Conservation (phyloP, 2,888 invertebrate species). For the Thymelicus lineola region DNA sequence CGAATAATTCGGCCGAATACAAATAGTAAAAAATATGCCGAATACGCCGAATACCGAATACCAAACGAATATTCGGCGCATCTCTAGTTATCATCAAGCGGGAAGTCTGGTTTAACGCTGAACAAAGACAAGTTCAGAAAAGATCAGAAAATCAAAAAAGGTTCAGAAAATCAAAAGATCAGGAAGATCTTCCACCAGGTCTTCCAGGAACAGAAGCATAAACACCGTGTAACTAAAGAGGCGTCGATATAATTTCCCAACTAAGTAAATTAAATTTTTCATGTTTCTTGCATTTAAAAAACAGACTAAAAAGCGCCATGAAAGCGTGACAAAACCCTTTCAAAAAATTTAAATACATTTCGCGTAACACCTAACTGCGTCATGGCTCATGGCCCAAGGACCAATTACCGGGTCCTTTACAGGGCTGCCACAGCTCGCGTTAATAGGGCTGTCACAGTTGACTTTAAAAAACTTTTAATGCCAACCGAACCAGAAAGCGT, state of each 20-base stretch:
- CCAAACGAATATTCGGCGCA: too few species aligned
- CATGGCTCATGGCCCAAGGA: slow-evolving; percentile 21
- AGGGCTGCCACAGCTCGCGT: slow-evolving; percentile 13
- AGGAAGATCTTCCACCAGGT: background rate
- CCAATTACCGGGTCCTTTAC: slow-evolving; percentile 28
- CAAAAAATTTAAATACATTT: slow-evolving; percentile 29
- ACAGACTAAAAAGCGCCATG: slow-evolving; percentile 12
- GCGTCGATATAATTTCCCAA: slow-evolving; percentile 9
- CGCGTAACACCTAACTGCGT: slow-evolving; percentile 32
- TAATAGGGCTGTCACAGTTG: slow-evolving; percentile 17
- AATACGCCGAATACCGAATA: too few species aligned
- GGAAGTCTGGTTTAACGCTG: too few species aligned
- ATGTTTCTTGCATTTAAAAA: slow-evolving; percentile 11
- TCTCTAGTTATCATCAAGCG: too few species aligned
- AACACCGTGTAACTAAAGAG: background rate
- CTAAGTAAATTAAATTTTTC: slow-evolving; percentile 14
- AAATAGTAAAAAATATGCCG: too few species aligned
- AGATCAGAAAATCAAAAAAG: too few species aligned
- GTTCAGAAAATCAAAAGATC: too few species aligned
- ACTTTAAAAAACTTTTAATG: slow-evolving; percentile 13
- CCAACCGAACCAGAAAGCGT: slow-evolving; percentile 11
- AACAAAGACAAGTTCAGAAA: too few species aligned
- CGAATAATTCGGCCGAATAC: too few species aligned
- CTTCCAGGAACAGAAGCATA: background rate
- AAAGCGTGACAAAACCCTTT: slow-evolving; percentile 27